These are phyloP conservation scores for Todiramphus saurophagus DNA, from an alignment of 2,113 vertebrate genomes.

Conservation along the genomic window DNA sequence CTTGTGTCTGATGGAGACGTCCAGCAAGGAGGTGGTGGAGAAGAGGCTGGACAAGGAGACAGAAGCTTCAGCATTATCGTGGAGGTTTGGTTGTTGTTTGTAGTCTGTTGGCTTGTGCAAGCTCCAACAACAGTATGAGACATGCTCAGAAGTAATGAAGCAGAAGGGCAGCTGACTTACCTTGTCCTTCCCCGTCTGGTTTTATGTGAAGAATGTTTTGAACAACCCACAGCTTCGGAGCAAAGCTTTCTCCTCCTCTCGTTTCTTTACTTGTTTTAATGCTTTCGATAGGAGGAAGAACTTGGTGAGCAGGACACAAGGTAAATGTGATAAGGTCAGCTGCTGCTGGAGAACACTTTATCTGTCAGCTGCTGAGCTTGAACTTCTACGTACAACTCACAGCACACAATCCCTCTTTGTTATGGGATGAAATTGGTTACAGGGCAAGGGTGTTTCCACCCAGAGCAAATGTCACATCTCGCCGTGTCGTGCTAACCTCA, in stretches of 20 bases:
- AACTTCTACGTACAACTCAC: not conserved
- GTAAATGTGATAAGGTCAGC: not conserved
- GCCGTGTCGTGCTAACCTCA: not conserved
- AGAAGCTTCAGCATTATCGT: not conserved
- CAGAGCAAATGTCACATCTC: not conserved
- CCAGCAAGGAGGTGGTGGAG: not conserved
- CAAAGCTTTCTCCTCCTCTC: not conserved
- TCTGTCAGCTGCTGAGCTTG: not conserved
- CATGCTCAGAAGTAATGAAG: not conserved
- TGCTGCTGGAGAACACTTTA: not conserved
- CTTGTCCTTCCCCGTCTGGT: not conserved
- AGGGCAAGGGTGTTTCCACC: not conserved
- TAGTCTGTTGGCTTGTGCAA: not conserved
- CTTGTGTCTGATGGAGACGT: not conserved
- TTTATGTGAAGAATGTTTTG: not conserved
- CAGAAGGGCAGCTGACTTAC: not conserved
- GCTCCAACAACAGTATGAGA: not conserved
- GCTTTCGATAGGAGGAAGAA: not conserved
- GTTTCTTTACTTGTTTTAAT: not conserved
- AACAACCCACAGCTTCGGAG: not conserved
- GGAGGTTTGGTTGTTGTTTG: not conserved
- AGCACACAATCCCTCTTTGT: not conserved
- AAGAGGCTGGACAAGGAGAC: not conserved
- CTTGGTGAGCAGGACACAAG: not conserved
- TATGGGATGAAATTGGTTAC: not conserved